Evolutionary conservation across 2,888 invertebrate genomes (phyloP).

Genomic region (Eupsilia transversa): DNA sequence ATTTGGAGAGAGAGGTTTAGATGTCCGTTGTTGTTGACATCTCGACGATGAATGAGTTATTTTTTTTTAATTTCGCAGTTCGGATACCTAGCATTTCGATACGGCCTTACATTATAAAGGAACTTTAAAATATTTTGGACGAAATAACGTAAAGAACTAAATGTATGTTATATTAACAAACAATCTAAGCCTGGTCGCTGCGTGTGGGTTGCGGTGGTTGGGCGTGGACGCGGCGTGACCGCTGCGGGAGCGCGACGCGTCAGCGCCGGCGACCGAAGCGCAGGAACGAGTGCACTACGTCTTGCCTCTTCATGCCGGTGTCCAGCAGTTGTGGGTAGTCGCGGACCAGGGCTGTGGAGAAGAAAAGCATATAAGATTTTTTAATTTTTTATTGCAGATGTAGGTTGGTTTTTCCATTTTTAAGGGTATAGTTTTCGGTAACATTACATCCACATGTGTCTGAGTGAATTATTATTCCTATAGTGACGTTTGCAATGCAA

Average conservation of each 20-base stretch:
- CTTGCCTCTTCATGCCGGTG: slow-evolving; percentile 95
- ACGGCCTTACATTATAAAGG: slow-evolving; percentile 70
- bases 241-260: slow-evolving; percentile 72
- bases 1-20: slow-evolving; percentile 83
- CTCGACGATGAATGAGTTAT: slow-evolving; percentile 51
- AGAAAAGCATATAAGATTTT: neutral
- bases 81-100: slow-evolving; percentile 72
- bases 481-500: neutral
- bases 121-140: slow-evolving; percentile 85
- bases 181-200: slow-evolving; percentile 71
- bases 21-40: slow-evolving; percentile 69
- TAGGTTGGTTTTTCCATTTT: neutral
- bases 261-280: slow-evolving; percentile 96
- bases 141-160: slow-evolving; percentile 77
- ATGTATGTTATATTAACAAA: slow-evolving; percentile 65
- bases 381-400: neutral
- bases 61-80: slow-evolving; percentile 69
- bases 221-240: slow-evolving; percentile 64
- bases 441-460: neutral
- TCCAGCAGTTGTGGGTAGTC: slow-evolving; percentile 90
- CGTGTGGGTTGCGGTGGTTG: slow-evolving; percentile 61
- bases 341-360: slow-evolving; percentile 82
- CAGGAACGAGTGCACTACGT: slow-evolving; percentile 97
- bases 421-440: neutral
- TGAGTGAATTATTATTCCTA: neutral